phyloP scores from a whole-genome alignment of 2,888 invertebrate genomes.

The Furcula furcula region DNA sequence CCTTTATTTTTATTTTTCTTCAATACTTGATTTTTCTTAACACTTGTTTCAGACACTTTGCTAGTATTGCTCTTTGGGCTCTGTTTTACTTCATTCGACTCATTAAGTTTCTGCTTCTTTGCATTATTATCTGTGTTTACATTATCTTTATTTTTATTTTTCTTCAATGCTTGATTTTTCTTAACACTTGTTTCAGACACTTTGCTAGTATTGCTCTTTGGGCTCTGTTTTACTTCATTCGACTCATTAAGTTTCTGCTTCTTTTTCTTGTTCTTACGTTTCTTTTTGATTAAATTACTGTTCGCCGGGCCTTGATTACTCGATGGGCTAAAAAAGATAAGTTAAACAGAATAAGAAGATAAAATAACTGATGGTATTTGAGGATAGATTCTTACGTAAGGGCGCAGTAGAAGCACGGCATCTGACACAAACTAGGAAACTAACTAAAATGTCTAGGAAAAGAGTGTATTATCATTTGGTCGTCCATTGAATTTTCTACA shows the following conservation, averaged over 20 bases:
- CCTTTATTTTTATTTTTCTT: slow-evolving; percentile 33
- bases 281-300: slow-evolving; percentile 32
- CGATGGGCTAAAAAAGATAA: slow-evolving; percentile 12
- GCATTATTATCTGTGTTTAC: too few species aligned
- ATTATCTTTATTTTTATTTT: slow-evolving; percentile 31
- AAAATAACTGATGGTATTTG: too few species aligned
- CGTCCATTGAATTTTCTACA: too few species aligned
- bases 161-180: slow-evolving; percentile 21
- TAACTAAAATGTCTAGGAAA: too few species aligned
- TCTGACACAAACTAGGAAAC: too few species aligned
- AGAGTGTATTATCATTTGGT: too few species aligned
- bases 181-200: slow-evolving; percentile 10
- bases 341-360: neutral
- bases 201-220: slow-evolving; percentile 9
- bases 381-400: too few species aligned
- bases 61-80: slow-evolving; percentile 7
- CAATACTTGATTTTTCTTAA: slow-evolving; percentile 13
- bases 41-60: slow-evolving; percentile 10
- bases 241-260: slow-evolving; percentile 22
- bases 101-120: slow-evolving; percentile 27
- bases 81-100: slow-evolving; percentile 6
- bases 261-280: slow-evolving; percentile 42
- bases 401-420: too few species aligned
- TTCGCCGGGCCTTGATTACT: slow-evolving; percentile 3
- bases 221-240: slow-evolving; percentile 5